A percentile compares a stretch with the other conserved stretches of the same genome.
phyloP scores from a whole-genome alignment of 2,113 vertebrate species.

The Ciconia maguari region DNA sequence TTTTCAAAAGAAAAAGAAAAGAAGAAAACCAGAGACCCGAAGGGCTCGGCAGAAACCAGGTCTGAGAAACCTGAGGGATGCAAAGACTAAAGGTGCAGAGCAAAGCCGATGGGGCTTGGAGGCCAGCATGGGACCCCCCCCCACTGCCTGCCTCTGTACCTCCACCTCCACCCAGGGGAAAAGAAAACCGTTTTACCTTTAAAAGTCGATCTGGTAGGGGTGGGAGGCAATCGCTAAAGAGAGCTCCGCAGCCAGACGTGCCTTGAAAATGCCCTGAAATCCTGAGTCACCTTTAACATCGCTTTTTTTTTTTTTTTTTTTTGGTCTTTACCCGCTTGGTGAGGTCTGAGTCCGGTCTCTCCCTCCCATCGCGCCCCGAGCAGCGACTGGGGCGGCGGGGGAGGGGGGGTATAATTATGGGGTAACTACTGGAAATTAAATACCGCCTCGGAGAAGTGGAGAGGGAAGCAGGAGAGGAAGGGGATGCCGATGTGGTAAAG shows the following conservation, averaged over 20 bases:
- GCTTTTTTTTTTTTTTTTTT: neutral
- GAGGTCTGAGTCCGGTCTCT: neutral
- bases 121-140: neutral
- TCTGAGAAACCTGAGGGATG: neutral
- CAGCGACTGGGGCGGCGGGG: neutral
- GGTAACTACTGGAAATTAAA: constrained; percentile 75
- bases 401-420: accelerated
- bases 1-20: neutral
- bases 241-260: neutral
- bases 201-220: neutral
- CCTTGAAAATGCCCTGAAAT: constrained; percentile 53
- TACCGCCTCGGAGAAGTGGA: constrained; percentile 78
- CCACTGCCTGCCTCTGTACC: neutral
- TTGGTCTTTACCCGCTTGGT: neutral
- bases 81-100: neutral
- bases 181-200: neutral
- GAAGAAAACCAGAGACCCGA: neutral
- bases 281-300: constrained; percentile 31
- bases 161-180: neutral
- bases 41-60: neutral
- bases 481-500: constrained; percentile 89
- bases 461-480: constrained; percentile 85
- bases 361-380: neutral
- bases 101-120: neutral
- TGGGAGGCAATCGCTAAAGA: neutral